Evolutionary conservation across 1,140 invertebrate species (phyloP).

Genomic region (Diorhabda sublineata): DNA sequence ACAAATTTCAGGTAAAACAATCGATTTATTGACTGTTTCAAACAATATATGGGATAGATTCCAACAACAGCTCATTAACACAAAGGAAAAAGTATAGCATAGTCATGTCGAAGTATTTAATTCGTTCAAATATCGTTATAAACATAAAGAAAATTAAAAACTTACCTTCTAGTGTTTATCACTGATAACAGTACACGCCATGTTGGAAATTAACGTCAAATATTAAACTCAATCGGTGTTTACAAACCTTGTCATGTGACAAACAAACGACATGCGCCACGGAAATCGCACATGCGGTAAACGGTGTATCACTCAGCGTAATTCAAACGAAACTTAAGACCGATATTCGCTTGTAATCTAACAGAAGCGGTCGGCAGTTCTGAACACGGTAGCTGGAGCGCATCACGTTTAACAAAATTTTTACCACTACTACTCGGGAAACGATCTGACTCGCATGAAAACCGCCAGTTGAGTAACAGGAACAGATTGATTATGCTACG

Average conservation of each 20-base stretch:
- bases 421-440: neutral
- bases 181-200: conserved; percentile 23
- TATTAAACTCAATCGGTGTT: conserved; percentile 17
- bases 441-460: neutral
- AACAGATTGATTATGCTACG: neutral
- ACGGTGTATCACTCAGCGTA: neutral
- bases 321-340: neutral
- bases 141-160: conserved; percentile 11
- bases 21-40: conserved; percentile 8
- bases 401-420: neutral
- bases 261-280: conserved; percentile 17
- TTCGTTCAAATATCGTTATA: neutral
- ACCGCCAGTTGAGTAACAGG: neutral
- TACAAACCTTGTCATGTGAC: conserved; percentile 23
- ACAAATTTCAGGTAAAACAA: conserved; percentile 14
- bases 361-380: neutral
- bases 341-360: neutral
- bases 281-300: conserved; percentile 1
- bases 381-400: neutral
- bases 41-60: neutral
- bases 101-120: neutral
- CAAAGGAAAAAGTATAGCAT: neutral
- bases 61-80: neutral
- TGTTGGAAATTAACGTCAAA: conserved; percentile 21
- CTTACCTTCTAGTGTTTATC: conserved; percentile 23